Conservation (phyloP, 53 echinoderm and acorn worm genomes). For the Actinopyga echinites region DNA sequence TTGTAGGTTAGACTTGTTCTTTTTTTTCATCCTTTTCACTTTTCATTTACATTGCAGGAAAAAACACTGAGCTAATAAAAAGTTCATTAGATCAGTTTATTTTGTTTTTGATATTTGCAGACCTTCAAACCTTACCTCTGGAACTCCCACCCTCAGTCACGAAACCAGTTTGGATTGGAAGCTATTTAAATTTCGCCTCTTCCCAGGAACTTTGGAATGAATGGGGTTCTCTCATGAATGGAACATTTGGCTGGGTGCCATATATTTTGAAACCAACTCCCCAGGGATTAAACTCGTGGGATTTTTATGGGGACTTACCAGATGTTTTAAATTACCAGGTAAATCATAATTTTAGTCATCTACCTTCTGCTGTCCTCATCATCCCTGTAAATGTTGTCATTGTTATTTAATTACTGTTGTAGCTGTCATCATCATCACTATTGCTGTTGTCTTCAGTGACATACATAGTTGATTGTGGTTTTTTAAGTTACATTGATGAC, state of each 20-base stretch:
- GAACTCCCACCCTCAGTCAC: constrained; percentile 60
- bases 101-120: no score
- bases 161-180: constrained; percentile 85
- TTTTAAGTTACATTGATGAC: no score
- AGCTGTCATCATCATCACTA: constrained; percentile 8
- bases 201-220: constrained; percentile 56
- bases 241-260: constrained; percentile 97
- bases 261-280: constrained; percentile 72
- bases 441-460: no score
- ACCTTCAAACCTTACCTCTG: constrained; percentile 55
- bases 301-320: constrained; percentile 77
- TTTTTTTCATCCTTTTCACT: no score
- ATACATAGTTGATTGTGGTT: no score
- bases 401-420: background rate
- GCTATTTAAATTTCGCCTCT: constrained; percentile 86
- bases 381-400: background rate
- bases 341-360: background rate
- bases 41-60: no score
- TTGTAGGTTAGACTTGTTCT: no score
- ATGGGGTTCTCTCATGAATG: constrained; percentile 82
- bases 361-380: background rate
- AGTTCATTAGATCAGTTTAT: no score
- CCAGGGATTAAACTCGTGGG: constrained; percentile 77
- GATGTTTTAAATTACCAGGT: constrained; percentile 86
- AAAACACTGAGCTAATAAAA: no score